Conservation (phyloP, 1,140 invertebrate genomes). For the Eumeta japonica region DNA sequence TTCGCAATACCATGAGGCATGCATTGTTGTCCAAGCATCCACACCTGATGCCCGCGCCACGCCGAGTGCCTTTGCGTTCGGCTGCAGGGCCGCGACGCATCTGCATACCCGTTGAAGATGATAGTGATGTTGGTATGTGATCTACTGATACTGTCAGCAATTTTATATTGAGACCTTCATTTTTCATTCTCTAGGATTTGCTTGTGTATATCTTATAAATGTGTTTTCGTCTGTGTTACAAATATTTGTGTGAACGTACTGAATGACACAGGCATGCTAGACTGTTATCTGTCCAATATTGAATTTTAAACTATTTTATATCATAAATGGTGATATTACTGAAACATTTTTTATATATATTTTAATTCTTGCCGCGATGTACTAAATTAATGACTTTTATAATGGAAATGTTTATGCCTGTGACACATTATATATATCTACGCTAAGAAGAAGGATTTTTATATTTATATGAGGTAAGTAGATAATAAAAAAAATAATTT, state of each 20-base stretch:
- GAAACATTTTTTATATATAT: too few relatives aligned
- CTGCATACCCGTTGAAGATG: conserved; percentile 40
- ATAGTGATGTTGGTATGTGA: conserved; percentile 32
- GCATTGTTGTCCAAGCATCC: conserved; percentile 24
- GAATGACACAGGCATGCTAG: conserved; percentile 10
- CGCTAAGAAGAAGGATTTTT: too few relatives aligned
- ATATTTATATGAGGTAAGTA: too few relatives aligned
- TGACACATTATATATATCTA: too few relatives aligned
- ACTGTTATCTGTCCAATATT: too few relatives aligned
- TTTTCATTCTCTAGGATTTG: conserved; percentile 10
- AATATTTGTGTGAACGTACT: conserved; percentile 15
- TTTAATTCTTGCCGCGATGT: too few relatives aligned
- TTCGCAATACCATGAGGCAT: conserved; percentile 22
- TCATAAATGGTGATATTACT: too few relatives aligned
- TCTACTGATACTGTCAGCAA: too few relatives aligned
- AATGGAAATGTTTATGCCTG: too few relatives aligned
- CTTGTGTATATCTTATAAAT: conserved; percentile 1
- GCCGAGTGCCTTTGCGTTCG: conserved; percentile 12
- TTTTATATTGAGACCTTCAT: conserved; percentile 6
- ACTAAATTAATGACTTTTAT: too few relatives aligned
- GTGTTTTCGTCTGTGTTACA: conserved; percentile 13
- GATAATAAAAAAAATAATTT: too few relatives aligned
- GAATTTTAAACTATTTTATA: too few relatives aligned
- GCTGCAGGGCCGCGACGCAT: conserved; percentile 29
- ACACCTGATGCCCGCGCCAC: conserved; percentile 23